Evolutionary conservation across 1,140 invertebrate species (phyloP).

Genomic region (Monomorium pharaonis): DNA sequence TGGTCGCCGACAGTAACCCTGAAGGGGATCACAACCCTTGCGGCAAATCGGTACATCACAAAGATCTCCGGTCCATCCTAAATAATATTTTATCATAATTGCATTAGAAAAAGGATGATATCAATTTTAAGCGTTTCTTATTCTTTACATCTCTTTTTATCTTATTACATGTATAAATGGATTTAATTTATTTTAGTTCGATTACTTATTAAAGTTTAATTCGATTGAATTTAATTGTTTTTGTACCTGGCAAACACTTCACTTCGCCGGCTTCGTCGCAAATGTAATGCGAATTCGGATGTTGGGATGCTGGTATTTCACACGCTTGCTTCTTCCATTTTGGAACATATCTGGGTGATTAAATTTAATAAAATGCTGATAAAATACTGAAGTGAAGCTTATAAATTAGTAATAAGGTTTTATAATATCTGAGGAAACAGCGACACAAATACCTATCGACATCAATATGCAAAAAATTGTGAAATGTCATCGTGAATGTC

Average conservation of each 20-base stretch:
- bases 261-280: conserved; percentile 97
- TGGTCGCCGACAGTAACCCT: conserved; percentile 96
- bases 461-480: conserved; percentile 12
- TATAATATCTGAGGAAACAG: not conserved
- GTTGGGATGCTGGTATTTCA: conserved; percentile 93
- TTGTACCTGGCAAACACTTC: conserved; percentile 91
- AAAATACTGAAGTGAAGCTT: no score
- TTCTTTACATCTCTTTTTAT: not conserved
- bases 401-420: not conserved
- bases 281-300: conserved; percentile 95
- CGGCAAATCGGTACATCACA: conserved; percentile 96
- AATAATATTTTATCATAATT: conserved; percentile 22
- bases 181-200: conserved; percentile 6
- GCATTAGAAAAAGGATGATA: not conserved
- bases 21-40: conserved; percentile 95
- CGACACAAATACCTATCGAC: not conserved
- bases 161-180: no score
- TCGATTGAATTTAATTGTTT: not conserved
- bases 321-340: conserved; percentile 95
- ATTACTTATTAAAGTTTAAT: not conserved
- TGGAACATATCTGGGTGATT: conserved; percentile 87
- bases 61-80: conserved; percentile 95
- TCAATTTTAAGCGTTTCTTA: not conserved
- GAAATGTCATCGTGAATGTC: not conserved
- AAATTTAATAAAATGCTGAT: conserved; percentile 16